These are phyloP conservation scores for Clanis bilineata DNA, from an alignment of 2,888 invertebrate genomes.

Conservation along the genomic window DNA sequence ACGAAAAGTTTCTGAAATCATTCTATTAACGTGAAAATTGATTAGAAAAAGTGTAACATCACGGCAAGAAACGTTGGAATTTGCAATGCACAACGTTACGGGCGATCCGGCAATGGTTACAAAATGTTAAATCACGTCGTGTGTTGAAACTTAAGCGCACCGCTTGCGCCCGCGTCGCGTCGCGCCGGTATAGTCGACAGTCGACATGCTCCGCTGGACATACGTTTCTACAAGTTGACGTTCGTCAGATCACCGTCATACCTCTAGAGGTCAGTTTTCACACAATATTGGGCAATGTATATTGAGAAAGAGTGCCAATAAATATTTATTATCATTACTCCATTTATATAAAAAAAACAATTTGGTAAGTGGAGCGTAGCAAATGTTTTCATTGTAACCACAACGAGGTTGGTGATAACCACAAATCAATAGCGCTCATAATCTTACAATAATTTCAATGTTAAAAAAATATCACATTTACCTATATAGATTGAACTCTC, in stretches of 20 bases:
- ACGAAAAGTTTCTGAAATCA: slow-evolving; percentile 39
- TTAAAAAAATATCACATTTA: background rate
- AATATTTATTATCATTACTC: slow-evolving; percentile 12
- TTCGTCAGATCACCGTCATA: slow-evolving; percentile 28
- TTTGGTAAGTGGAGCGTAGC: slow-evolving; percentile 30
- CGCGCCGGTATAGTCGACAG: too few relatives aligned
- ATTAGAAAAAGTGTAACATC: slow-evolving; percentile 25
- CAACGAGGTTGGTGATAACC: background rate
- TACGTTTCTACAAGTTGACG: slow-evolving; percentile 28
- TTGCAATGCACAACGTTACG: slow-evolving; percentile 28
- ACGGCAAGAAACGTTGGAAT: slow-evolving; percentile 30
- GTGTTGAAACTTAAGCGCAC: slow-evolving; percentile 39
- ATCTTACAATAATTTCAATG: background rate
- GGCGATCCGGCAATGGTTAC: slow-evolving; percentile 31
- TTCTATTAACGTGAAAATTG: slow-evolving; percentile 32
- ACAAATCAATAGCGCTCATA: background rate
- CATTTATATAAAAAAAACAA: slow-evolving; percentile 23
- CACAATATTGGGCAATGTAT: slow-evolving; percentile 35
- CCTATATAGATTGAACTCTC: background rate
- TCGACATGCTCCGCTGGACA: slow-evolving; percentile 34
- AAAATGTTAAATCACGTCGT: slow-evolving; percentile 49
- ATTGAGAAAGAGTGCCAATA: slow-evolving; percentile 32
- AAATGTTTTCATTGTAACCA: slow-evolving; percentile 21
- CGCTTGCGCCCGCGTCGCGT: slow-evolving; percentile 22
- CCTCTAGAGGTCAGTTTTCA: slow-evolving; percentile 37